Base-by-base conservation (phyloP, 2,797 vertebrate genomes). In the Gastrophryne carolinensis region DNA sequence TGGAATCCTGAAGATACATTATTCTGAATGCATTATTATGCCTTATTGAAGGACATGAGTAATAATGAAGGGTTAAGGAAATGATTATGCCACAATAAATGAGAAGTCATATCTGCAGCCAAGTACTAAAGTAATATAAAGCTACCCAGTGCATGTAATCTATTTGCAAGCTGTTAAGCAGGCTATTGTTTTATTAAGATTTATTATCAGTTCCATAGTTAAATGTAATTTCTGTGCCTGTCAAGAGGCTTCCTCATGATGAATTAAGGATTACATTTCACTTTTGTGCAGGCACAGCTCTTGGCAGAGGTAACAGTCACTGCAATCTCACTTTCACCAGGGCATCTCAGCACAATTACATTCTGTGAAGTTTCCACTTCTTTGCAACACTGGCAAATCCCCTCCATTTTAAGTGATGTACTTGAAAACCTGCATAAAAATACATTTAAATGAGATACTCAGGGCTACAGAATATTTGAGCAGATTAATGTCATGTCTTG, bases 321-420 rank as follows among this genome's bases (percentile, higher is more conserved):
- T 27, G 10, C 19, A 30, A 53, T 41, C 5, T 15, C 52, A 19
- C 26, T 34, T 9, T 37, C 56, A 27, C 13, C n/a, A 21, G 54
- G 41, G 37, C 64, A 75, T 6, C 30, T 11, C 9, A 75, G n/a
- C 19, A 39, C 17, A 53, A 75, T 23, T 3, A 39, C 41, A 12
- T 41, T 30, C 8, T 41, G 1, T 5, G 9, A 9, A 2, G 56
- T 61, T 13, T 53, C 26, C 5, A 27, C 17, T 9, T 68, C 73
- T 26, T 53, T 32, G n/a, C 73, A 75, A 19, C 73, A 75, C 7
- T 3, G 11, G 54, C 64, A 69, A 15, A 12, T 49, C 8, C 64
- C 32, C 9, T 61, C 63, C 30, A 60, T 67, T 15, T 11, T 23
- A 10, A 67, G 32, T 19, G 49, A 60, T 10, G 27, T 37, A 2